Conservation (phyloP, 2,888 invertebrate genomes). For the Rhagium mordax region DNA sequence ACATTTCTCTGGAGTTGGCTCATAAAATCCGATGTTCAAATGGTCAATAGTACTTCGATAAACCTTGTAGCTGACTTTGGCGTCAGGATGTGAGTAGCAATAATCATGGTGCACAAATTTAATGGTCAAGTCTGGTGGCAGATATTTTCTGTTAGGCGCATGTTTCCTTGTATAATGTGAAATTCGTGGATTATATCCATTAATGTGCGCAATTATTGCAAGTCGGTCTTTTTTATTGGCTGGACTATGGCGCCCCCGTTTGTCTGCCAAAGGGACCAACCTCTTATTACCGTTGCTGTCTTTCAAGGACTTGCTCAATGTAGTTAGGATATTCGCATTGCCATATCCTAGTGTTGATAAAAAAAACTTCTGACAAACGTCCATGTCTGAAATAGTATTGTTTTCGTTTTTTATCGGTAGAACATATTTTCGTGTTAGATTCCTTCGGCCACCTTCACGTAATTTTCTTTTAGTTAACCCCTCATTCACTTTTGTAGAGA, state of each 20-base stretch:
- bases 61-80: background rate
- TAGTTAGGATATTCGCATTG: no score
- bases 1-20: constrained; percentile 11
- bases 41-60: background rate
- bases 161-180: constrained; percentile 4
- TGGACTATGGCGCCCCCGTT: background rate
- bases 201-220: background rate
- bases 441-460: no score
- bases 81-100: background rate
- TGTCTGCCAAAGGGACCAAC: background rate
- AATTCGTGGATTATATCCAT: background rate
- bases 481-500: background rate
- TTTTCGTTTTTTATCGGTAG: no score
- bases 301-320: no score
- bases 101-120: constrained; percentile 9
- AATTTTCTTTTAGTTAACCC: no score
- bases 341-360: no score
- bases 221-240: background rate
- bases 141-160: constrained; percentile 31
- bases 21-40: constrained; percentile 20
- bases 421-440: no score
- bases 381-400: no score
- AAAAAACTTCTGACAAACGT: no score
- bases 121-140: constrained; percentile 2
- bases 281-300: no score